phyloP scores from a whole-genome alignment of 2,113 vertebrate species.

The Cyprinus carpio region DNA sequence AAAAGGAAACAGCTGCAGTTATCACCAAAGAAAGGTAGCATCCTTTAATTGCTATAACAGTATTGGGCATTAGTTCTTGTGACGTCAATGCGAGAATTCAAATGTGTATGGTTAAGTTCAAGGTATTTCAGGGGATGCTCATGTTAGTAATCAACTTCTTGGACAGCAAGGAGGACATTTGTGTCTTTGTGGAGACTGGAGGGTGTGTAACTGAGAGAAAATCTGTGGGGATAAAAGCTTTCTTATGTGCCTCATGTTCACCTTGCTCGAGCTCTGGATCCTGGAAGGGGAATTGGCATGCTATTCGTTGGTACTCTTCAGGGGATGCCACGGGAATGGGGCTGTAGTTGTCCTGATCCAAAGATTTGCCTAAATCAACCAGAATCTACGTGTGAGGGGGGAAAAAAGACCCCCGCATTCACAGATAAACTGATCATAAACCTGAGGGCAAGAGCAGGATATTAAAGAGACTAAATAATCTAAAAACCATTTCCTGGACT shows the following conservation, averaged over 20 bases:
- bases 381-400: neutral
- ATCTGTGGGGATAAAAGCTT: slow-evolving; percentile 17
- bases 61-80: neutral
- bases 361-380: slow-evolving; percentile 80
- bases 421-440: neutral
- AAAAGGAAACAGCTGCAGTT: neutral
- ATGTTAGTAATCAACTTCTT: slow-evolving; percentile 36
- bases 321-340: slow-evolving; percentile 87
- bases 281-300: slow-evolving; percentile 90
- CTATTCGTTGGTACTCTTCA: slow-evolving; percentile 82
- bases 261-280: slow-evolving; percentile 92
- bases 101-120: neutral
- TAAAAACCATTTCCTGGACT: neutral
- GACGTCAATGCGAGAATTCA: slow-evolving; percentile 31
- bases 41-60: neutral
- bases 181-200: slow-evolving; percentile 10
- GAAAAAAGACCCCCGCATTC: neutral
- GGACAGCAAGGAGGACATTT: slow-evolving; percentile 13
- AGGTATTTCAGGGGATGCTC: neutral
- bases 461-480: slow-evolving; percentile 31
- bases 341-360: slow-evolving; percentile 95
- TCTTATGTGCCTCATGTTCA: slow-evolving; percentile 56
- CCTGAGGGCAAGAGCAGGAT: neutral
- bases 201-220: slow-evolving; percentile 3
- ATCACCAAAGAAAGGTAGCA: neutral